Evolutionary conservation across 2,113 vertebrate species (phyloP).

Genomic region (Nansenia antarctica): DNA sequence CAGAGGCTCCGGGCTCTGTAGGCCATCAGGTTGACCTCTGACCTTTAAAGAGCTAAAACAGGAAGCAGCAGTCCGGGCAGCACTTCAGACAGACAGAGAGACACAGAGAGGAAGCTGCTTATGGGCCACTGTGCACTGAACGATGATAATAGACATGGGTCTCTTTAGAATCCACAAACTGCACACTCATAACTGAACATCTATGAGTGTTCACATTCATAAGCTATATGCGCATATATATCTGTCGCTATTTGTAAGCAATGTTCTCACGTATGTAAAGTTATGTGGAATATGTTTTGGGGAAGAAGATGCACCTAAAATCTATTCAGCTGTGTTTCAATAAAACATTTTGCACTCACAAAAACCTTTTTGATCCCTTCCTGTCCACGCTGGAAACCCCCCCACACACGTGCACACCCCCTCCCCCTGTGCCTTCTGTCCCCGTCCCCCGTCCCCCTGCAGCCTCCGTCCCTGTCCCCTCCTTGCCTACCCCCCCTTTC

Average conservation of each 20-base stretch:
- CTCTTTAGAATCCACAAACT: background rate
- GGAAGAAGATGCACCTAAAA: background rate
- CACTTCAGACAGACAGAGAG: constrained; percentile 12
- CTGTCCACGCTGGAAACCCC: background rate
- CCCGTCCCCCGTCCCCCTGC: too few relatives aligned
- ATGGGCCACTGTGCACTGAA: background rate
- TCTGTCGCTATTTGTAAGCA: too few relatives aligned
- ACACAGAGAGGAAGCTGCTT: constrained; percentile 3
- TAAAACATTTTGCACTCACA: background rate
- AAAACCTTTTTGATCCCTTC: background rate
- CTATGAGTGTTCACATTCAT: background rate
- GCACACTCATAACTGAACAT: background rate
- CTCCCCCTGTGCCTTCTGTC: too few relatives aligned
- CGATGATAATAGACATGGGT: background rate
- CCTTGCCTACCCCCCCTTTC: too few relatives aligned
- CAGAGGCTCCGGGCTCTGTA: constrained; percentile 12
- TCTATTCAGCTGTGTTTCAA: background rate
- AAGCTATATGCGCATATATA: background rate
- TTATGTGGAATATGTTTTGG: too few relatives aligned
- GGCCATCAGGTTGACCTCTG: constrained; percentile 29
- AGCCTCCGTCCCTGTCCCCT: too few relatives aligned
- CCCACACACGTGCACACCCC: too few relatives aligned
- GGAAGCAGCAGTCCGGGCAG: constrained; percentile 25
- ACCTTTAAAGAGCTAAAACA: constrained; percentile 26
- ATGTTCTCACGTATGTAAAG: too few relatives aligned